phyloP scores from a whole-genome alignment of 2,113 vertebrate genomes.

The Verasper variegatus region DNA sequence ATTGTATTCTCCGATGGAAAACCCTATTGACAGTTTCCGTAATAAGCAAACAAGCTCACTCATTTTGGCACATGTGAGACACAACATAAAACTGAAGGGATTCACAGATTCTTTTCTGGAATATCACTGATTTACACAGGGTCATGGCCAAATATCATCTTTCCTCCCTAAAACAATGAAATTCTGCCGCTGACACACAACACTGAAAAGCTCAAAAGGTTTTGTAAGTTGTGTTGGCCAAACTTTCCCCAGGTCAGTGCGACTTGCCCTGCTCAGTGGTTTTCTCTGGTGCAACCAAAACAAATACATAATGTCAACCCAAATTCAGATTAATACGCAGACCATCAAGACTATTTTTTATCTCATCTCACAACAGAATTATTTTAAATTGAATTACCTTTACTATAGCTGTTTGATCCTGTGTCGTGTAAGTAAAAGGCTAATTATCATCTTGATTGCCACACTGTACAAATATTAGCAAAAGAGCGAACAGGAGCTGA shows the following conservation, averaged over 20 bases:
- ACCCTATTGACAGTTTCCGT: too few relatives aligned
- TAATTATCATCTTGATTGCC: background rate
- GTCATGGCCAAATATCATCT: background rate
- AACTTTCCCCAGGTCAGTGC: slow-evolving; percentile 30
- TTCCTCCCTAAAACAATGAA: too few relatives aligned
- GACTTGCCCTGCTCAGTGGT: slow-evolving; percentile 35
- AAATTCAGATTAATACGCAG: slow-evolving; percentile 6
- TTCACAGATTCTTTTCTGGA: background rate
- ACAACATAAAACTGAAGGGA: too few relatives aligned
- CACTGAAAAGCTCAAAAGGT: background rate
- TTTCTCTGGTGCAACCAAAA: slow-evolving; percentile 4
- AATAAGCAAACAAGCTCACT: too few relatives aligned
- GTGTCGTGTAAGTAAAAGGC: background rate
- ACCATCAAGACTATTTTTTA: background rate
- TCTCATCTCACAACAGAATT: slow-evolving; percentile 1
- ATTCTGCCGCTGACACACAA: too few relatives aligned
- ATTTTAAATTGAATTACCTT: background rate
- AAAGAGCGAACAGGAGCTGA: background rate
- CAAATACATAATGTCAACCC: slow-evolving; percentile 4
- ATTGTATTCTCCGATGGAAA: too few relatives aligned
- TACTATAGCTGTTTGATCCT: background rate
- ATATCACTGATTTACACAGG: background rate
- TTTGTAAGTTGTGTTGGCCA: slow-evolving; percentile 5
- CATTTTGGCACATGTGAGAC: too few relatives aligned
- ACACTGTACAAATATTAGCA: background rate